Conservation (phyloP, 2,888 invertebrate species). For the Choreutis nemorana region DNA sequence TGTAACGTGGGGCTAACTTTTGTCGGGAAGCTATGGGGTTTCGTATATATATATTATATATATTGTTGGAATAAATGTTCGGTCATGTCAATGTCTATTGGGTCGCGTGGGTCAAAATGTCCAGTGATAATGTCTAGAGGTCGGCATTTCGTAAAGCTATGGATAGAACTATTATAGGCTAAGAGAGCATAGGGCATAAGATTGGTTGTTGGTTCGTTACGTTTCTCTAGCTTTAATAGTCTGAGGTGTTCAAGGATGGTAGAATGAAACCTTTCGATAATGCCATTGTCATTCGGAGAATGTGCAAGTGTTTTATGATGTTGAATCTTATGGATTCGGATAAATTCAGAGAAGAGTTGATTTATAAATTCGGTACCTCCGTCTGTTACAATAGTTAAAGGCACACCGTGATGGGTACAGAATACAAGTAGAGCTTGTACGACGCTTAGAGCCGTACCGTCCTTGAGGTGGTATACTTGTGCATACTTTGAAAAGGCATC, state of each 20-base stretch:
- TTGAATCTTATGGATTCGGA: slow-evolving; percentile 2
- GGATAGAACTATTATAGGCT: slow-evolving; percentile 6
- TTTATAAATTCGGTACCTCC: neutral
- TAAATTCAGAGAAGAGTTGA: neutral
- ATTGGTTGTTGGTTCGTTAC: slow-evolving; percentile 8
- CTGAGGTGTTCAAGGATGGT: slow-evolving; percentile 14
- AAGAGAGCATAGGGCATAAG: slow-evolving; percentile 9
- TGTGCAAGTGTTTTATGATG: slow-evolving; percentile 9
- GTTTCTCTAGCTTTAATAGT: slow-evolving; percentile 9
- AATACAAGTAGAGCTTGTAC: neutral
- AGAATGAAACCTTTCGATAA: slow-evolving; percentile 11
- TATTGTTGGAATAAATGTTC: slow-evolving; percentile 12
- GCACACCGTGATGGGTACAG: neutral
- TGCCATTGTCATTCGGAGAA: slow-evolving; percentile 14
- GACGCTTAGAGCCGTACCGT: neutral
- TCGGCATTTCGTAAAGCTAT: slow-evolving; percentile 4
- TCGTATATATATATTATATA: slow-evolving; percentile 8
- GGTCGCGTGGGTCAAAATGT: slow-evolving; percentile 13
- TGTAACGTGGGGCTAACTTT: slow-evolving; percentile 15
- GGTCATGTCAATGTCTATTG: slow-evolving; percentile 10
- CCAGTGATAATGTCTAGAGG: slow-evolving; percentile 8
- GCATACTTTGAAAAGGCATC: slow-evolving; percentile 7
- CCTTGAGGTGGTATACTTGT: neutral
- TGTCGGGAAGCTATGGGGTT: slow-evolving; percentile 14
- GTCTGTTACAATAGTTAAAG: neutral